Percentiles rank a stretch among this genome's conserved stretches.
Evolutionary conservation across 2,113 vertebrate species (phyloP).

Genomic region (Rousettus leschenaultii): DNA sequence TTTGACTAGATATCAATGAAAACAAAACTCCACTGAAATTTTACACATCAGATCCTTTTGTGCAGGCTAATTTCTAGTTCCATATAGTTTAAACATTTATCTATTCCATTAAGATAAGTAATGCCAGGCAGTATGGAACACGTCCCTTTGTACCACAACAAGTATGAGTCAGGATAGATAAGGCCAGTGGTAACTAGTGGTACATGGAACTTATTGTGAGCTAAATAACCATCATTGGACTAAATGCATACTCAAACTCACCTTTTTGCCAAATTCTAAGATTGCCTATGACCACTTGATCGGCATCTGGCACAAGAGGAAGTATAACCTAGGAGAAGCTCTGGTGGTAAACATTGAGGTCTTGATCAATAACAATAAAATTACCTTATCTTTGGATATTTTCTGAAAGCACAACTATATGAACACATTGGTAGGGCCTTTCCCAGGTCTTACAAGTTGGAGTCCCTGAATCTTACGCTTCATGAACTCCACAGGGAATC

Average conservation of each 20-base stretch:
- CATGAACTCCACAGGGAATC: background rate
- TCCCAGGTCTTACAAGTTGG: background rate
- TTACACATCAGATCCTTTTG: background rate
- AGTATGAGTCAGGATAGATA: too few species aligned
- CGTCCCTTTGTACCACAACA: background rate
- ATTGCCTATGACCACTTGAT: too few species aligned
- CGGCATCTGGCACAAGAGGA: background rate
- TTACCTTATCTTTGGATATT: background rate
- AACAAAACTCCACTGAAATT: background rate
- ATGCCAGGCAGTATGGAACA: background rate
- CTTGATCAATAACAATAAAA: background rate
- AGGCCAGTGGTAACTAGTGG: background rate
- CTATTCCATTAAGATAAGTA: background rate
- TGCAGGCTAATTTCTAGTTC: background rate
- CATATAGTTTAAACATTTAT: background rate
- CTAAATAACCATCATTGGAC: background rate
- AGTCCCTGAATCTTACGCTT: background rate
- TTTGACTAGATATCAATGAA: background rate
- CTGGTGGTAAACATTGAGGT: background rate
- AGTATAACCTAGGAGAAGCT: accelerated
- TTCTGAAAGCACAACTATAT: background rate
- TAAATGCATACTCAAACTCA: background rate
- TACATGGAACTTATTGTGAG: background rate
- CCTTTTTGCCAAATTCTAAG: background rate
- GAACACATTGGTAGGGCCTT: background rate